Percentiles rank a stretch among this genome's conserved stretches.
Conservation (phyloP, 2,113 vertebrate genomes). For the Marmota monax region DNA sequence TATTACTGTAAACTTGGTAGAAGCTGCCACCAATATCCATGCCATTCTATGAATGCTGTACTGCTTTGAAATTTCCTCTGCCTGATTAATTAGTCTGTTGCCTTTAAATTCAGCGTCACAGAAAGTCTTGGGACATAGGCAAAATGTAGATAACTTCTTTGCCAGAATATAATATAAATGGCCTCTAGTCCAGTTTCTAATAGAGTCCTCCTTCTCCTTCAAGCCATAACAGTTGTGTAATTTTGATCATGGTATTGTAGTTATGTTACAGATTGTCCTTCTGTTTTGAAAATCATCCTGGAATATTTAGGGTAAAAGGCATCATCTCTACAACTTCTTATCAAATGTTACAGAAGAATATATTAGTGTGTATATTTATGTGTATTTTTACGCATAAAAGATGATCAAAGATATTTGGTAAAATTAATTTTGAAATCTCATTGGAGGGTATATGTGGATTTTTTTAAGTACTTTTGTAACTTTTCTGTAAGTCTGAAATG, state of each 20-base stretch:
- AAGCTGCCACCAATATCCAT: too few relatives aligned
- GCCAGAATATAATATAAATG: too few relatives aligned
- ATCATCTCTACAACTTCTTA: not conserved
- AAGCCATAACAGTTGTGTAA: not conserved
- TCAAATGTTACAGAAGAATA: not conserved
- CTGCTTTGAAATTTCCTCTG: too few relatives aligned
- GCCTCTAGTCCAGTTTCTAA: too few relatives aligned
- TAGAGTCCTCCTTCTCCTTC: too few relatives aligned
- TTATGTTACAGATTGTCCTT: not conserved
- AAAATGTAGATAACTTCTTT: too few relatives aligned
- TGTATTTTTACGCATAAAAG: not conserved
- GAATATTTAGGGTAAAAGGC: conserved; percentile 34
- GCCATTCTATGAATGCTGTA: too few relatives aligned
- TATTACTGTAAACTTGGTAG: too few relatives aligned
- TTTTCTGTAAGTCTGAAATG: conserved; percentile 32
- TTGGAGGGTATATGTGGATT: not conserved
- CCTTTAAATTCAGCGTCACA: too few relatives aligned
- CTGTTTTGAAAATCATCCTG: not conserved
- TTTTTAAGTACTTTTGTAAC: not conserved
- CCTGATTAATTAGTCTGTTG: too few relatives aligned
- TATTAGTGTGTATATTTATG: not conserved
- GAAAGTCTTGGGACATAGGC: too few relatives aligned
- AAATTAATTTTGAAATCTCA: conserved; percentile 5
- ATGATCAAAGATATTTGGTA: not conserved
- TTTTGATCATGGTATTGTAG: not conserved